Evolutionary conservation across 2,888 invertebrate genomes (phyloP).

Genomic region (Maniola hyperantus): DNA sequence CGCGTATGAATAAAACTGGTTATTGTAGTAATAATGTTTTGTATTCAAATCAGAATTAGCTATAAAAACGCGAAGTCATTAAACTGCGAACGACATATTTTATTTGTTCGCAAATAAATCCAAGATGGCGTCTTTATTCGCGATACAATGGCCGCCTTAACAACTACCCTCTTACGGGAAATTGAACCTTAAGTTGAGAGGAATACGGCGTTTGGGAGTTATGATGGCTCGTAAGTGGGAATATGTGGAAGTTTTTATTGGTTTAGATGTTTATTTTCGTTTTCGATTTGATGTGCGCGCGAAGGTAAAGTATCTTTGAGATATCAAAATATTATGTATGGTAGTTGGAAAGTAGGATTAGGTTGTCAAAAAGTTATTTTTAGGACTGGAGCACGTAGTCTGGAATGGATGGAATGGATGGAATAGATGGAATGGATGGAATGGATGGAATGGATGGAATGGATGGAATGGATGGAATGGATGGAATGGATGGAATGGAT

Average conservation of each 20-base stretch:
- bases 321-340: conserved; percentile 3
- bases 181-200: neutral
- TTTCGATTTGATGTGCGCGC: conserved; percentile 8
- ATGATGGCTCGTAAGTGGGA: neutral
- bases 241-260: conserved; percentile 22
- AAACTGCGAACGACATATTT: conserved; percentile 5
- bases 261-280: conserved; percentile 13
- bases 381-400: too few relatives aligned
- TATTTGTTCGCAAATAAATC: conserved; percentile 18
- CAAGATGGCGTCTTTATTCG: conserved; percentile 23
- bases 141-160: conserved; percentile 4
- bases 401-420: too few relatives aligned
- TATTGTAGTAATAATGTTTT: neutral
- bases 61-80: conserved; percentile 10
- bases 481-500: too few relatives aligned
- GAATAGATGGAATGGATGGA: too few relatives aligned
- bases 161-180: neutral
- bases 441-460: too few relatives aligned
- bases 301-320: conserved; percentile 8
- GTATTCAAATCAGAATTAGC: conserved; percentile 8
- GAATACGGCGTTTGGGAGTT: conserved; percentile 5
- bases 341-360: neutral
- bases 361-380: neutral
- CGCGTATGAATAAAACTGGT: neutral
- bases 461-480: too few relatives aligned